These are phyloP conservation scores for Oreonectes daqikongensis DNA, from an alignment of 2,797 vertebrate genomes.

Conservation along the genomic window DNA sequence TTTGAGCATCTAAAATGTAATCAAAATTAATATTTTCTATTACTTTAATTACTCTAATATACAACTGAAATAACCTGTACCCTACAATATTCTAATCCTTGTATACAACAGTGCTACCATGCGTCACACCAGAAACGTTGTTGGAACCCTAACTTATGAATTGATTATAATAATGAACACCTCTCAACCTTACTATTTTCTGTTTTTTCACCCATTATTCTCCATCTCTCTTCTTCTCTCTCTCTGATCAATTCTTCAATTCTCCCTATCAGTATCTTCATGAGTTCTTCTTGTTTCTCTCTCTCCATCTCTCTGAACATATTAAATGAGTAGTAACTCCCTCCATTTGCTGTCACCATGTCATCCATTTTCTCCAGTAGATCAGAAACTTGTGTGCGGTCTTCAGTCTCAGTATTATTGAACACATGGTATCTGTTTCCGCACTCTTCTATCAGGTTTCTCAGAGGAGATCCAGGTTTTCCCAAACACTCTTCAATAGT, in stretches of 20 bases:
- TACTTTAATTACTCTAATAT: no score
- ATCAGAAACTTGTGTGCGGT: not conserved
- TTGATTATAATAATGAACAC: no score
- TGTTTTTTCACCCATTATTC: not conserved
- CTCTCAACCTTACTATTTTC: no score
- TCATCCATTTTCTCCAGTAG: not conserved
- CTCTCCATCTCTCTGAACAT: not conserved
- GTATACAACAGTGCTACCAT: no score
- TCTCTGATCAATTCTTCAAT: not conserved
- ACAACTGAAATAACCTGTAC: no score
- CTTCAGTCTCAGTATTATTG: not conserved
- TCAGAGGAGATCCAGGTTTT: not conserved
- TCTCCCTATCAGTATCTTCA: not conserved
- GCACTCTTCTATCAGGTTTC: not conserved
- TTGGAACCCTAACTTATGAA: no score
- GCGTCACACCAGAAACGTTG: no score
- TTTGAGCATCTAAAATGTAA: no score
- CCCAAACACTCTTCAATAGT: no score
- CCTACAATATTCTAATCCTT: no score
- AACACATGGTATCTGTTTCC: not conserved
- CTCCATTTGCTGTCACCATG: not conserved
- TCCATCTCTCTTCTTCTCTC: not conserved
- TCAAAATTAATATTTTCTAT: no score
- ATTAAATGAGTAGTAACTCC: not conserved
- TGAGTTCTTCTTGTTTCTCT: not conserved